A percentile compares a stretch with the other conserved stretches of the same genome.
Conservation (phyloP, 2,888 invertebrate genomes). For the Dascillus cervinus region DNA sequence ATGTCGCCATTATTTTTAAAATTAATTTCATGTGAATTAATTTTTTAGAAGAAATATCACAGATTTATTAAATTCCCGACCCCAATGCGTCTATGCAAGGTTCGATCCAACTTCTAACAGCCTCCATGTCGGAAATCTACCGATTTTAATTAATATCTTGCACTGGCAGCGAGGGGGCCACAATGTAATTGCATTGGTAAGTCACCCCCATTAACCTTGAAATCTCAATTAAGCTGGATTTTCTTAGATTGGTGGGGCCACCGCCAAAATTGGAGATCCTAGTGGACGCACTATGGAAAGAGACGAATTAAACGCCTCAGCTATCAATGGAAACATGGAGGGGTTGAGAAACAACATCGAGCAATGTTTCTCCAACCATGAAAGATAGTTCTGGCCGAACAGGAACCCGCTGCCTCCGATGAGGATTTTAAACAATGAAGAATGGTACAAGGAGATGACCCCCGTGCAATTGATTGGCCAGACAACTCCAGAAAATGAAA, state of each 20-base stretch:
- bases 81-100: too few relatives aligned
- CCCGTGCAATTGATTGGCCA: constrained; percentile 73
- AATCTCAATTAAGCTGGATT: background rate
- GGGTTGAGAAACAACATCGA: too few relatives aligned
- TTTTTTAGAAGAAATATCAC: too few relatives aligned
- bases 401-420: constrained; percentile 96
- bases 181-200: constrained; percentile 74
- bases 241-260: too few relatives aligned
- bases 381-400: constrained; percentile 86
- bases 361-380: too few relatives aligned
- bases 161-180: constrained; percentile 92
- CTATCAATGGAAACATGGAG: constrained; percentile 59
- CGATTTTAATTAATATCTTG: constrained; percentile 80
- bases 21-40: too few relatives aligned
- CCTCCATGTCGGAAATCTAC: too few relatives aligned
- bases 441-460: too few relatives aligned
- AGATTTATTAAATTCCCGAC: too few relatives aligned
- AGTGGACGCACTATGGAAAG: constrained; percentile 80
- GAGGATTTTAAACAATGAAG: constrained; percentile 52
- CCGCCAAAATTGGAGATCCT: too few relatives aligned
- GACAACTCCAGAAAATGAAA: constrained; percentile 94
- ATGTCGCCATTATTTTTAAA: too few relatives aligned
- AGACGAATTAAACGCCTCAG: constrained; percentile 50
- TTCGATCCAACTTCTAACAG: too few relatives aligned
- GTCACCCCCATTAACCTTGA: background rate